Percentiles rank a stretch among this genome's conserved stretches.
phyloP scores from a whole-genome alignment of 1,140 invertebrate species.

The Telenomus remus region DNA sequence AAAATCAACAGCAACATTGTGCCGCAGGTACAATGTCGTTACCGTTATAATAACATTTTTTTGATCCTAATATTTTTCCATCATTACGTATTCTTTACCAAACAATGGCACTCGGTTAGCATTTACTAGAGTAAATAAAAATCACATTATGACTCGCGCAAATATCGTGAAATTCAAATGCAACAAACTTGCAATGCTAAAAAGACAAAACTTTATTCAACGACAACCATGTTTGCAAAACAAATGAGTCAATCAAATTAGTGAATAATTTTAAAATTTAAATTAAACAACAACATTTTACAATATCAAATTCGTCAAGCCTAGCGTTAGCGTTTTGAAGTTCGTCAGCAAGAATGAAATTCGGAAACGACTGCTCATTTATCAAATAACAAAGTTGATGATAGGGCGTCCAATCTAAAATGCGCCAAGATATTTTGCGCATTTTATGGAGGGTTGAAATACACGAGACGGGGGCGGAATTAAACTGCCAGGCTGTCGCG shows the following conservation, averaged over 20 bases:
- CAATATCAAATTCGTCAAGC: too few species aligned
- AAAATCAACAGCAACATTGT: slow-evolving; percentile 46
- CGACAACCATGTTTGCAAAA: background rate
- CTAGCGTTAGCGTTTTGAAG: too few species aligned
- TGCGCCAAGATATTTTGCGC: background rate
- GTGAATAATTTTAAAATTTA: too few species aligned
- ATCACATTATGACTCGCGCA: slow-evolving; percentile 26
- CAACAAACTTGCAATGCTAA: background rate
- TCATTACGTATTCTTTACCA: slow-evolving; percentile 36
- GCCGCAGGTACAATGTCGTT: slow-evolving; percentile 19
- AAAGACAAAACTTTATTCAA: background rate
- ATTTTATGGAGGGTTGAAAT: background rate
- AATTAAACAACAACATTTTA: too few species aligned
- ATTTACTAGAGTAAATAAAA: slow-evolving; percentile 42
- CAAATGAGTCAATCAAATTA: too few species aligned
- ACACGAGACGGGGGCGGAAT: slow-evolving; percentile 58
- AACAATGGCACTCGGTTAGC: slow-evolving; percentile 27
- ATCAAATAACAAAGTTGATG: too few species aligned
- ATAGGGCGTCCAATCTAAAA: too few species aligned
- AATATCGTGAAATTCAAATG: slow-evolving; percentile 18
- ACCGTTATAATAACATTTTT: slow-evolving; percentile 49
- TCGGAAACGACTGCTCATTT: too few species aligned
- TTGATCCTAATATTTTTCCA: slow-evolving; percentile 35
- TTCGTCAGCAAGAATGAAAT: too few species aligned
- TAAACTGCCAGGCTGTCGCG: slow-evolving; percentile 61